phyloP scores from a whole-genome alignment of 1,140 invertebrate species.

The Panagrolaimus sp. region DNA sequence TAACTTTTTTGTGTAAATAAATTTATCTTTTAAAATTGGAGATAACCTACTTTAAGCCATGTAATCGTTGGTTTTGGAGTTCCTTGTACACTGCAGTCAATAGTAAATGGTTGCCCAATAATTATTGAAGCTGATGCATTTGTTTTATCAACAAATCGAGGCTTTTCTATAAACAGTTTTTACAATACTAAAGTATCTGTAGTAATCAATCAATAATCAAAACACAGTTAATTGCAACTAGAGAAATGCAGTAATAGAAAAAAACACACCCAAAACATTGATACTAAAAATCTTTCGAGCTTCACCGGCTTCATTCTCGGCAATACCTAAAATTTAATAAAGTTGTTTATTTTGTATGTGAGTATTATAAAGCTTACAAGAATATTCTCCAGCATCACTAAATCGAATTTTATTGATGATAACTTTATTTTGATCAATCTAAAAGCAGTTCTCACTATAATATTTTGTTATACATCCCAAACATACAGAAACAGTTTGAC shows the following conservation, averaged over 20 bases:
- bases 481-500: conserved; percentile 15
- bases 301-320: conserved; percentile 57
- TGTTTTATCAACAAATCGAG: conserved; percentile 47
- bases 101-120: conserved; percentile 56
- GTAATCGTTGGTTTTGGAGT: conserved; percentile 60
- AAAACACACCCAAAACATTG: conserved; percentile 59
- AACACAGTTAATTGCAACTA: too few species aligned
- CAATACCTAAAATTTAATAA: too few species aligned
- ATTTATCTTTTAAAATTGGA: too few species aligned
- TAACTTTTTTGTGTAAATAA: too few species aligned
- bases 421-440: conserved; percentile 24
- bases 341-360: too few species aligned
- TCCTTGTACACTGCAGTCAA: conserved; percentile 61
- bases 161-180: conserved; percentile 38
- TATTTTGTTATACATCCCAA: too few species aligned
- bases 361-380: too few species aligned
- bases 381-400: conserved; percentile 53
- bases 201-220: too few species aligned
- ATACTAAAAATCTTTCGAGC: conserved; percentile 55
- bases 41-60: conserved; percentile 59
- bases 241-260: too few species aligned
- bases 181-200: not conserved
- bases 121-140: conserved; percentile 58
- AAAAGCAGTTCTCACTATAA: too few species aligned
- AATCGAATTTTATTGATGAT: conserved; percentile 34